A percentile compares a stretch with the other conserved stretches of the same genome.
These are phyloP conservation scores for Steinernema scapterisci DNA, from an alignment of 2,888 invertebrate species.

Conservation along the genomic window DNA sequence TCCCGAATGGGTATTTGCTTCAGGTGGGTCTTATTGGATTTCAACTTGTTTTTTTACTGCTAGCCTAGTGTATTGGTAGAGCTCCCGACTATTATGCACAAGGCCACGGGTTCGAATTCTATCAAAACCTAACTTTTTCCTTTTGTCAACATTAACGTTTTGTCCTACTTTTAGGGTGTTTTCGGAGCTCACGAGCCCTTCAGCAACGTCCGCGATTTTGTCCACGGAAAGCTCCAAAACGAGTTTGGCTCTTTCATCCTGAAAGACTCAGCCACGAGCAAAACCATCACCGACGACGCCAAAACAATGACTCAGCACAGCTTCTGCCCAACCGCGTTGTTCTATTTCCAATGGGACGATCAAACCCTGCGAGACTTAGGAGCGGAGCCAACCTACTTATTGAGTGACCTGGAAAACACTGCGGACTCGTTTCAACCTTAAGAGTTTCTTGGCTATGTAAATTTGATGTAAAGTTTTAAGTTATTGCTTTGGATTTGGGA, in stretches of 20 bases:
- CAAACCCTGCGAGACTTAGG: slow-evolving; percentile 35
- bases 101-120: no score
- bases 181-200: slow-evolving; percentile 55
- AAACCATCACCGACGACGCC: slow-evolving; percentile 72
- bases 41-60: neutral
- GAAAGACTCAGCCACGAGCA: slow-evolving; percentile 40
- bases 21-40: slow-evolving; percentile 44
- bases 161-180: slow-evolving; percentile 55
- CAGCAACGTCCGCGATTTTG: slow-evolving; percentile 49
- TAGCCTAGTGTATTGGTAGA: neutral
- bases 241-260: slow-evolving; percentile 46
- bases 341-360: slow-evolving; percentile 77
- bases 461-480: no score
- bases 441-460: no score
- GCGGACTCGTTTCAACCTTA: no score
- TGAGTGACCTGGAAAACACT: no score
- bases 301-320: slow-evolving; percentile 79
- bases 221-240: slow-evolving; percentile 39
- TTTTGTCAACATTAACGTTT: neutral
- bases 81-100: no score
- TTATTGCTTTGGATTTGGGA: no score
- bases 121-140: no score
- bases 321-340: slow-evolving; percentile 81
- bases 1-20: slow-evolving; percentile 74
- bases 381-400: no score